Conservation (phyloP, 2,888 invertebrate genomes). For the Drosophila ustulata region DNA sequence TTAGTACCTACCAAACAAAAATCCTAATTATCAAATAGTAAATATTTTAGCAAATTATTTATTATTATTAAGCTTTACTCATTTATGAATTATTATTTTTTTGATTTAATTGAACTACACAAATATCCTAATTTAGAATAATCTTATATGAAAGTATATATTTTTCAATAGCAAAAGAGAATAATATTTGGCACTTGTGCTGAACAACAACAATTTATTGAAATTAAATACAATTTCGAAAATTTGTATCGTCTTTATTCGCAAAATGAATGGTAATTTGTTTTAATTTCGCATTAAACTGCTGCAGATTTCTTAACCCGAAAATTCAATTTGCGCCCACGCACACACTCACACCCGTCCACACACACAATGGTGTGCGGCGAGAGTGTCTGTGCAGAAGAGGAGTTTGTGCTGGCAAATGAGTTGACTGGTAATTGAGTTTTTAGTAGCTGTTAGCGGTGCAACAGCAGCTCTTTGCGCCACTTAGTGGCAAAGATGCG, state of each 20-base stretch:
- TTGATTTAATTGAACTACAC: no score
- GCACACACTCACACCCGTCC: background rate
- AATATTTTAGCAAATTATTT: no score
- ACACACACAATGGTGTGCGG: background rate
- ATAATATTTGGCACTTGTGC: background rate
- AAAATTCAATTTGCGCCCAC: constrained; percentile 47
- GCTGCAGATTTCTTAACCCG: constrained; percentile 21
- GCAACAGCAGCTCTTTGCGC: constrained; percentile 59
- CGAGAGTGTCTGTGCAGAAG: constrained; percentile 3
- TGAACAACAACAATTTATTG: background rate
- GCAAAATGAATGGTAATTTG: background rate
- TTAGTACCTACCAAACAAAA: no score
- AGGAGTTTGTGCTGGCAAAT: constrained; percentile 38
- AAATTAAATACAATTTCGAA: background rate
- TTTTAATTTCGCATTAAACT: background rate
- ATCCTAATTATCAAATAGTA: no score
- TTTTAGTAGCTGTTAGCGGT: constrained; percentile 77
- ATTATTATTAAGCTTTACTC: no score
- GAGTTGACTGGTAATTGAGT: constrained; percentile 71
- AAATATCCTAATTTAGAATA: no score
- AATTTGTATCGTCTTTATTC: background rate
- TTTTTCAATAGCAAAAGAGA: background rate
- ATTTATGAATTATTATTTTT: no score
- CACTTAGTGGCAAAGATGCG: constrained; percentile 62
- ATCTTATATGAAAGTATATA: background rate